Evolutionary conservation across 2,797 vertebrate genomes (phyloP), one percentile per base, ranked within the genome.

Genomic region (Gastrophryne carolinensis): DNA sequence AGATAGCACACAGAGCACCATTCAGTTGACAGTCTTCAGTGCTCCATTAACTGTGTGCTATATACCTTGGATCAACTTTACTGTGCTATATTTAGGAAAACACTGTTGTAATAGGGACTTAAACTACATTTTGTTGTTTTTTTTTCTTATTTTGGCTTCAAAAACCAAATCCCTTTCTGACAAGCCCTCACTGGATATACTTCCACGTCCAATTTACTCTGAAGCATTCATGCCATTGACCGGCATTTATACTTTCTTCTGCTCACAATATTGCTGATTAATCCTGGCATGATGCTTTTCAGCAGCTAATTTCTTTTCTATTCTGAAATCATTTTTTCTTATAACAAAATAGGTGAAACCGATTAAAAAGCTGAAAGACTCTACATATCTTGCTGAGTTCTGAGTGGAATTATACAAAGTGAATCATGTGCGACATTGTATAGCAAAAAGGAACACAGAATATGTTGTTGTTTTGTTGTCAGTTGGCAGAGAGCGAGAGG

Each of bases 361-460:
- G 21, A 32, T 58, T 12, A 34, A 49, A n/a, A 34, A 37, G 2
- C 34, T 21, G 4, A 62, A 21, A 35, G 44, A 53, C 35, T 10
- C 13, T 15, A 72, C 35, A 66, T 47, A 34, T 32, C 17, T 37
- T 30, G 19, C 27, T 4, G 13, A 23, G 21, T 27, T 13, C n/a
- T 34, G 21, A 56, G 49, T 24, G 27, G 27, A 44, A 17, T 24
- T 50, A 19, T 34, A 53, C 24, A 13, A 24, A 73, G 26, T 27
- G 7, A 27, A 15, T 24, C 19, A 62, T 50, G 32, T 73, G 34
- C n/a, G 17, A 52, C n/a, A 37, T 39, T 52, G 64, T 76, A 56
- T 39, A 34, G 9, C 56, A 34, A 62, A 41, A 34, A 69, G 15
- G 53, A 76, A 54, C 29, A 26, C 24, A n/a, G 53, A 76, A 54